phyloP scores from a whole-genome alignment of 2,888 invertebrate species.

The Myopa testacea region DNA sequence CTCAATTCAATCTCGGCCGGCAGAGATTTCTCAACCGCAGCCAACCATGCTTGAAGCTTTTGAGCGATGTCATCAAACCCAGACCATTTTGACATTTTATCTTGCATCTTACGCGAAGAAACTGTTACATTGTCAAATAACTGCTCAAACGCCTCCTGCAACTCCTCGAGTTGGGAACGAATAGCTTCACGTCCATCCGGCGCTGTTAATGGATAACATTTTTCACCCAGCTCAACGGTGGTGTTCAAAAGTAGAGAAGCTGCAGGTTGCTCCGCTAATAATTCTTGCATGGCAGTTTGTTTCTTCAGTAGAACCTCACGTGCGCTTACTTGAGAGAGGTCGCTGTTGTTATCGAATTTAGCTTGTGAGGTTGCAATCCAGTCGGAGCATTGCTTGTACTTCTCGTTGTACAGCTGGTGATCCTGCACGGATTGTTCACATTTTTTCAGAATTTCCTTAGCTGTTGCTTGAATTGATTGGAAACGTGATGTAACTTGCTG shows the following conservation, averaged over 20 bases:
- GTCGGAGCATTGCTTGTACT: conserved; percentile 85
- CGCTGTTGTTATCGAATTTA: conserved; percentile 77
- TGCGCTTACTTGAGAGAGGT: conserved; percentile 74
- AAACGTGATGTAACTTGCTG: conserved; percentile 91
- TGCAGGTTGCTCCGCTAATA: conserved; percentile 80
- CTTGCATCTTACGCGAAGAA: conserved; percentile 83
- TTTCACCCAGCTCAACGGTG: conserved; percentile 89
- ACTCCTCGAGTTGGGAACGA: conserved; percentile 83
- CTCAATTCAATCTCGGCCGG: conserved; percentile 84
- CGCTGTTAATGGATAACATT: conserved; percentile 86
- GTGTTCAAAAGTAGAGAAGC: conserved; percentile 83
- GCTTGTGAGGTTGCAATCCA: conserved; percentile 83
- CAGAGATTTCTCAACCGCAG: conserved; percentile 79
- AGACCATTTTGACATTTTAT: conserved; percentile 87
- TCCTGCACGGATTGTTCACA: conserved; percentile 89
- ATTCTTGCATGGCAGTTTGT: conserved; percentile 77
- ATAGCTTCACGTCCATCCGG: conserved; percentile 88
- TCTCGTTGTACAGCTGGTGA: conserved; percentile 83
- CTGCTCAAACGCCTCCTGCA: conserved; percentile 84
- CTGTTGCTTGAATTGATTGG: conserved; percentile 88
- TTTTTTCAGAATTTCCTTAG: conserved; percentile 91
- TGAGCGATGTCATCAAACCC: conserved; percentile 90
- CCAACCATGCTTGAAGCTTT: conserved; percentile 83
- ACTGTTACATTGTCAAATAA: conserved; percentile 84
- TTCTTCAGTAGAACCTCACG: conserved; percentile 79